Evolutionary conservation across 2,888 invertebrate species (phyloP).

Genomic region (Polietes domitor): DNA sequence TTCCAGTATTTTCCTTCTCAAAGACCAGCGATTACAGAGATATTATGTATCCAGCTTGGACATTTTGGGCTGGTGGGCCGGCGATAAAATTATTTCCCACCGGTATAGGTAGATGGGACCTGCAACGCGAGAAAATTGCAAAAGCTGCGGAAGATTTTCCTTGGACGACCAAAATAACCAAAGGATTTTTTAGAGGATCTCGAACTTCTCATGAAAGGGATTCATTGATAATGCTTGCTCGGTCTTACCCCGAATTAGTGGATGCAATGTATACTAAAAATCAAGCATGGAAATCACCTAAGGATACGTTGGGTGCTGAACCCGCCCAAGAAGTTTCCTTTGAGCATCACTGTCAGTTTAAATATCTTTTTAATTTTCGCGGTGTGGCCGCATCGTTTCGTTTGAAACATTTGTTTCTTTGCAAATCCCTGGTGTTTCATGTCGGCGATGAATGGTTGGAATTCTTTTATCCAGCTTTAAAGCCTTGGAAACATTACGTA

Average conservation of each 20-base stretch:
- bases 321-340: slow-evolving; percentile 94
- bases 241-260: slow-evolving; percentile 87
- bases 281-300: slow-evolving; percentile 98
- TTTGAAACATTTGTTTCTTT: slow-evolving; percentile 96
- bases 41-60: slow-evolving; percentile 98
- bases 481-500: slow-evolving; percentile 97
- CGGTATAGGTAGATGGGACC: slow-evolving; percentile 97
- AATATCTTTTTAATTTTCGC: slow-evolving; percentile 96
- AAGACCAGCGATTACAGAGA: slow-evolving; percentile 92
- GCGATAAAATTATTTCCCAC: slow-evolving; percentile 96
- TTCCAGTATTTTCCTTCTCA: slow-evolving; percentile 97
- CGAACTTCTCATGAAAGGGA: slow-evolving; percentile 96
- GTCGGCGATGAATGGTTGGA: slow-evolving; percentile 97
- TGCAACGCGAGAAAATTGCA: slow-evolving; percentile 87
- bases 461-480: slow-evolving; percentile 94
- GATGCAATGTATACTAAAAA: slow-evolving; percentile 98
- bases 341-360: slow-evolving; percentile 95
- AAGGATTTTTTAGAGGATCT: slow-evolving; percentile 95
- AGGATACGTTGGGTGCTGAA: slow-evolving; percentile 92
- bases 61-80: slow-evolving; percentile 97
- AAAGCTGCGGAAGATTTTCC: slow-evolving; percentile 84
- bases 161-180: slow-evolving; percentile 88
- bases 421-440: slow-evolving; percentile 95
- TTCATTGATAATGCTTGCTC: slow-evolving; percentile 90
- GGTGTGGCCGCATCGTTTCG: slow-evolving; percentile 98